Evolutionary conservation across 2,797 vertebrate species (phyloP), one percentile per base, ranked within the genome.

Genomic region (Rousettus madagascariensis): DNA sequence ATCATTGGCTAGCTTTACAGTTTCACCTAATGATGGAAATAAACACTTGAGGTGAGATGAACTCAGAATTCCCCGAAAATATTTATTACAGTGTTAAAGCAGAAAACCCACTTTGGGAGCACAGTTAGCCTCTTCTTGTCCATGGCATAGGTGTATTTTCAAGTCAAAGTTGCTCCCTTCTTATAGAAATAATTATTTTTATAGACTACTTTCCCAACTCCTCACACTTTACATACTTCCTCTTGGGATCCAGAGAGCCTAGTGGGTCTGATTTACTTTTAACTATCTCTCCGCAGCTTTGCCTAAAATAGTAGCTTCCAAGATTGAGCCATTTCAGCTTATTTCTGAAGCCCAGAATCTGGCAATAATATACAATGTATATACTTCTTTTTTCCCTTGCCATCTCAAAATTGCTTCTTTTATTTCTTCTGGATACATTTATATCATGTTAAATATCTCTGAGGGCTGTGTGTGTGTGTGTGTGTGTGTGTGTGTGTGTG

Each of bases 1-100:
- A 16, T 71, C 51, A 95, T 88, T 96, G 33, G 0, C 61, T 86
- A n/a, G 63, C 69, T 93, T 80, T 87, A 71, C 0, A 3, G 28
- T 90, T 97, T 94, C 22, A 38, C 6, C 28, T 87, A 96, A 79
- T 90, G 83, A 96, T 85, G 33, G 63, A 4, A 57, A 59, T 92
- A 71, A 90, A 91, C 28, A 7, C 13, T 66, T 0, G 10, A 6
- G 13, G 22, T 83, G 71, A 83, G 72, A 82, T 86, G 69, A 93
- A 77, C 91, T 20, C n/a, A 38, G 59, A 94, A 68, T 80, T 92
- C 28, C 53, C 28, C 53, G 33, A 86, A 87, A 71, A 82, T 38
- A 43, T 85, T 61, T 75, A 38, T 63, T 93, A 33, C 5, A 66
- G 17, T 38, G 9, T 55, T 94, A 84, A 84, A 87, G 59, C 3